These are phyloP conservation scores for Drosophila cracens DNA, from an alignment of 2,888 invertebrate species.

Conservation along the genomic window DNA sequence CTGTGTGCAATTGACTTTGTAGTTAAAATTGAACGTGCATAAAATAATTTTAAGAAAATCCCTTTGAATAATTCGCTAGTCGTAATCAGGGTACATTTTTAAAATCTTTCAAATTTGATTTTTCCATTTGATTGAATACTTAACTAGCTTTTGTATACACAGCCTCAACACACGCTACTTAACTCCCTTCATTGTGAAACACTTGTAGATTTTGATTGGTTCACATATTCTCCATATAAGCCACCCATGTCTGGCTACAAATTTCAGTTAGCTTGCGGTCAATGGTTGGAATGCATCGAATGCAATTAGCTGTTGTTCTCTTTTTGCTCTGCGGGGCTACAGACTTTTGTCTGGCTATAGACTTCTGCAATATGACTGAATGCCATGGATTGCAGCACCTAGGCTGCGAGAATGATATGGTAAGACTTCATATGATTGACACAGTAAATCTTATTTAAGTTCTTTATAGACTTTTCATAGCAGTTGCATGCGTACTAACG, in stretches of 20 bases:
- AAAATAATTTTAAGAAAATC: background rate
- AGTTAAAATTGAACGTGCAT: background rate
- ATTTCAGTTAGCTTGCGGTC: slow-evolving; percentile 14
- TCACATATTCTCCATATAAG: slow-evolving; percentile 8
- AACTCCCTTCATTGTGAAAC: background rate
- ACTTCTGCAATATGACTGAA: slow-evolving; percentile 57
- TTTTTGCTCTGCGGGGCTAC: slow-evolving; percentile 4
- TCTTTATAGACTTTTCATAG: slow-evolving; percentile 48
- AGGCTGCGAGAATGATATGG: slow-evolving; percentile 66
- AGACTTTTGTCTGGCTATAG: slow-evolving; percentile 24
- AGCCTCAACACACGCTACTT: background rate
- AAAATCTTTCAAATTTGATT: background rate
- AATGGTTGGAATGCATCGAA: slow-evolving; percentile 38
- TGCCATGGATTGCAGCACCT: slow-evolving; percentile 49
- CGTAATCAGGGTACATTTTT: background rate
- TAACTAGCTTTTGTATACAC: background rate
- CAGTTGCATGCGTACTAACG: slow-evolving; percentile 37
- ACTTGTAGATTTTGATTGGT: slow-evolving; percentile 4
- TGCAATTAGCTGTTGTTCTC: background rate
- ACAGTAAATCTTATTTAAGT: background rate
- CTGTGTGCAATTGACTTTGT: background rate
- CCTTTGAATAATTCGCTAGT: background rate
- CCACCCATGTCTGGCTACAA: background rate
- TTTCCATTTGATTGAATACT: too few relatives aligned
- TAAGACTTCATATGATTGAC: slow-evolving; percentile 13